These are phyloP conservation scores for Herminia tarsipennalis DNA, from an alignment of 2,888 invertebrate genomes.

Conservation along the genomic window DNA sequence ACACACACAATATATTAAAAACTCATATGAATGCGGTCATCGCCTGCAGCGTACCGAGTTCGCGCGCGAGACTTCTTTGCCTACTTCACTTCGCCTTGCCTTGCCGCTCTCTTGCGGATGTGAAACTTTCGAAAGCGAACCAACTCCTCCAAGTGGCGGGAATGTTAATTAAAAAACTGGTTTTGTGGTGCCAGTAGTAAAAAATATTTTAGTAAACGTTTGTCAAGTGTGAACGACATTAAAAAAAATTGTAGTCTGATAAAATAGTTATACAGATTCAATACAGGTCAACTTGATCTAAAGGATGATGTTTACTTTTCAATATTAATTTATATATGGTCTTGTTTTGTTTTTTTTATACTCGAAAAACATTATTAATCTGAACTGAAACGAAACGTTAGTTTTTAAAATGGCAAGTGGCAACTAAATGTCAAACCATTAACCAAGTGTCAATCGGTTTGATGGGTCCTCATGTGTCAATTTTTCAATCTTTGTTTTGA, in stretches of 20 bases:
- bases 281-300: background rate
- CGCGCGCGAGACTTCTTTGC: constrained; percentile 82
- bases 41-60: constrained; percentile 83
- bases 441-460: too few species aligned
- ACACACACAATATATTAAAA: constrained; percentile 80
- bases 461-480: too few species aligned
- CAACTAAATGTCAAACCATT: too few species aligned
- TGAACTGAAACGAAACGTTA: too few species aligned
- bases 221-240: too few species aligned
- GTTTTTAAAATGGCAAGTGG: too few species aligned
- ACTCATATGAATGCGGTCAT: constrained; percentile 84
- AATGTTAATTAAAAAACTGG: constrained; percentile 78
- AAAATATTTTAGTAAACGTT: constrained; percentile 24
- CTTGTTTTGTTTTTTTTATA: too few species aligned
- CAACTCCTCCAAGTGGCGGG: constrained; percentile 81
- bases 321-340: too few species aligned
- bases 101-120: constrained; percentile 85
- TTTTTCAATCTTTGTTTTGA: too few species aligned
- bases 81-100: constrained; percentile 72
- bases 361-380: too few species aligned
- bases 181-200: constrained; percentile 61
- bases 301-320: background rate
- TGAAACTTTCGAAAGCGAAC: constrained; percentile 85
- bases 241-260: too few species aligned
- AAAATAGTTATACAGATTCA: background rate